Conservation (phyloP, 2,797 vertebrate genomes). For the Lutra lutra region DNA sequence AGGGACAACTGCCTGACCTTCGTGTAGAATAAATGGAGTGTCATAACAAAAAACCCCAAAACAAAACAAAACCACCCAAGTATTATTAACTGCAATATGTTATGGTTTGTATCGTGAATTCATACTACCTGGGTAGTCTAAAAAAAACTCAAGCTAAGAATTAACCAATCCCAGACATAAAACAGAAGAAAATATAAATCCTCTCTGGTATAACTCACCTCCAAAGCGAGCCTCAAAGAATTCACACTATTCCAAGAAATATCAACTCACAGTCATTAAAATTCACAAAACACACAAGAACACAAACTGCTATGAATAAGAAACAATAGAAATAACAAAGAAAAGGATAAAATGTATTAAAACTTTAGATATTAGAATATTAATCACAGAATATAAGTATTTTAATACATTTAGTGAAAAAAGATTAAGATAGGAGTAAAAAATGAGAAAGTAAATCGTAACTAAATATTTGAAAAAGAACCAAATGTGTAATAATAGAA, state of each 20-base stretch:
- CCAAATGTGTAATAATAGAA: background rate
- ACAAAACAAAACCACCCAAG: background rate
- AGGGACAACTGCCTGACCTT: background rate
- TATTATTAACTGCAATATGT: background rate
- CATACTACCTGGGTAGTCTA: background rate
- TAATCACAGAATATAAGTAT: background rate
- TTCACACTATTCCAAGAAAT: background rate
- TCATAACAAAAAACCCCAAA: background rate
- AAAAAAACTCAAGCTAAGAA: background rate
- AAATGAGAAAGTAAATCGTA: background rate
- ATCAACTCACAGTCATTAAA: background rate
- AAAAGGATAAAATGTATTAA: background rate
- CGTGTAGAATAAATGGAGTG: background rate
- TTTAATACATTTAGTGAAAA: constrained; percentile 9
- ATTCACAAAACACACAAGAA: constrained; percentile 15
- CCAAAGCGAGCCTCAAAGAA: background rate
- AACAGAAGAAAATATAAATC: background rate
- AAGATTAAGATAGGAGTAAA: constrained; percentile 33
- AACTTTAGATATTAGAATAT: background rate
- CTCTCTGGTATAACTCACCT: background rate
- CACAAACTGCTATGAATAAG: background rate
- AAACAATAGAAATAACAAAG: background rate
- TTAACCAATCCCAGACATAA: background rate
- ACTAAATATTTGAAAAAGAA: constrained; percentile 37
- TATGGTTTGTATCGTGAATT: background rate